These are phyloP conservation scores for Pseudanteris insignis DNA, from an alignment of 2,888 invertebrate species.

Conservation along the genomic window DNA sequence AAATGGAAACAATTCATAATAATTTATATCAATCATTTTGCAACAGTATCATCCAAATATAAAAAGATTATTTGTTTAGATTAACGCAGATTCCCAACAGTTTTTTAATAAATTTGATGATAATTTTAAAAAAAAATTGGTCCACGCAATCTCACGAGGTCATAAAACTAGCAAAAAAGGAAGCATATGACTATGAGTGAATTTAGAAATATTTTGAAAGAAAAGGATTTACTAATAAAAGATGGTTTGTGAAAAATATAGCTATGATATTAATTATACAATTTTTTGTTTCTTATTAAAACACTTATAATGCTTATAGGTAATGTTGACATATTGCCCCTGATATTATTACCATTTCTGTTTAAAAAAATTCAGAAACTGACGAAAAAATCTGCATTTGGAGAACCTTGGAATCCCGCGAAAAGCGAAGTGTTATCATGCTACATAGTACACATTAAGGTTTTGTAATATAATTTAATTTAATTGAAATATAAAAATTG, in stretches of 20 bases:
- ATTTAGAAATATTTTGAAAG: constrained; percentile 8
- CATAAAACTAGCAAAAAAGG: constrained; percentile 10
- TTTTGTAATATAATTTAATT: too few relatives aligned
- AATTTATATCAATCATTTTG: too few relatives aligned
- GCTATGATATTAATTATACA: background rate
- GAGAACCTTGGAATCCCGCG: too few relatives aligned
- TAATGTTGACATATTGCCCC: constrained; percentile 4
- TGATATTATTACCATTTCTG: constrained; percentile 12
- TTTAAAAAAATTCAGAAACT: constrained; percentile 11
- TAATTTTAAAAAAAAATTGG: constrained; percentile 6
- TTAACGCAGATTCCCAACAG: constrained; percentile 10
- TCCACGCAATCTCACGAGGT: constrained; percentile 1
- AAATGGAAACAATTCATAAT: constrained; percentile 15
- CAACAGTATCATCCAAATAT: too few relatives aligned
- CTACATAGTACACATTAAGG: too few relatives aligned
- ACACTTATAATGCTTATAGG: constrained; percentile 6
- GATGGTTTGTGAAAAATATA: constrained; percentile 3
- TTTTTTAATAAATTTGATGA: constrained; percentile 7
- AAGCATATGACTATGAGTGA: background rate
- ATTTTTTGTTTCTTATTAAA: background rate
- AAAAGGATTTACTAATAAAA: constrained; percentile 5
- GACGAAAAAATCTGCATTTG: too few relatives aligned
- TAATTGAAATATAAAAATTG: too few relatives aligned
- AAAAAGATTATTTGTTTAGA: too few relatives aligned
- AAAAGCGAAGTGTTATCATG: too few relatives aligned